Evolutionary conservation across 2,113 vertebrate genomes (phyloP).

Genomic region (Rhinichthys klamathensis): DNA sequence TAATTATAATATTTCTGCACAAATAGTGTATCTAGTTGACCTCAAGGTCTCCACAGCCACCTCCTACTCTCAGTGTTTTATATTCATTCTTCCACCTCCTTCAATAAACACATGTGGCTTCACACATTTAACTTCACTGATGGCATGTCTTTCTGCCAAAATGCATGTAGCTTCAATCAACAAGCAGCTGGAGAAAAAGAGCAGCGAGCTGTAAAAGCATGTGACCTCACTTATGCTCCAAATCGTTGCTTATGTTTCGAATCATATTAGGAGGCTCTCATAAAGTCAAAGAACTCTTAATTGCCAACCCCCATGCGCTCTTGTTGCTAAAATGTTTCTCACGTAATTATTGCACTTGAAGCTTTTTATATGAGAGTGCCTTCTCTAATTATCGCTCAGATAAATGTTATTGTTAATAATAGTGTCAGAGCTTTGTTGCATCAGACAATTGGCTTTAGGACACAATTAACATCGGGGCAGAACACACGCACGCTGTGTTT

Average conservation of each 20-base stretch:
- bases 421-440: conserved; percentile 41
- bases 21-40: conserved; percentile 8
- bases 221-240: conserved; percentile 2
- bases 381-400: conserved; percentile 51
- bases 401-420: conserved; percentile 58
- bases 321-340: conserved; percentile 36
- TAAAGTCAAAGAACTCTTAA: conserved; percentile 39
- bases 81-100: conserved; percentile 7
- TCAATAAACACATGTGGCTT: background rate
- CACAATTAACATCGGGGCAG: conserved; percentile 35
- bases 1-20: background rate
- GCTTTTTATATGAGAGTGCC: conserved; percentile 49
- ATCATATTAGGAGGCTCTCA: conserved; percentile 49
- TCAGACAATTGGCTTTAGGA: conserved; percentile 34
- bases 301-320: conserved; percentile 15
- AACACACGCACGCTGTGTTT: too few species aligned
- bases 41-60: background rate
- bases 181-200: background rate
- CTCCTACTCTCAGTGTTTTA: conserved; percentile 12
- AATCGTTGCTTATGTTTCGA: conserved; percentile 40
- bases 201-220: conserved; percentile 9
- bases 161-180: conserved; percentile 5
- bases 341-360: conserved; percentile 45
- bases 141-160: background rate
- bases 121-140: background rate